These are phyloP conservation scores for Hycleus cichorii DNA, from an alignment of 1,140 invertebrate genomes.

Conservation along the genomic window DNA sequence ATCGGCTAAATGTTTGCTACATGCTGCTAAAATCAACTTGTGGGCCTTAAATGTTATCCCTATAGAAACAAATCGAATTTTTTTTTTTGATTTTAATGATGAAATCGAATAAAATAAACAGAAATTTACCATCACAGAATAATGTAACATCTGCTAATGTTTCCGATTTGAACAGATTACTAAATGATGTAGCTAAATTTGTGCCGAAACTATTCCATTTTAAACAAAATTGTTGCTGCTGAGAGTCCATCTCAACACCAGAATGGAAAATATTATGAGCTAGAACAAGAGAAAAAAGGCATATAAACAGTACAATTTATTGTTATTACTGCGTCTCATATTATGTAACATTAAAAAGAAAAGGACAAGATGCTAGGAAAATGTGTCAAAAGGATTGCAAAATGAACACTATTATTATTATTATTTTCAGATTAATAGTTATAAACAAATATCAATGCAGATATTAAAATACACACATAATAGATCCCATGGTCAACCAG, in stretches of 20 bases:
- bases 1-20: conserved; percentile 89
- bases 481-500: conserved; percentile 13
- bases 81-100: neutral
- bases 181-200: conserved; percentile 79
- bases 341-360: too few relatives aligned
- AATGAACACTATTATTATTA: too few relatives aligned
- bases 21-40: conserved; percentile 79
- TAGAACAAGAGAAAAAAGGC: conserved; percentile 27
- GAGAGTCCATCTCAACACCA: conserved; percentile 65
- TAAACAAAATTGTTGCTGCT: conserved; percentile 82
- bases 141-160: conserved; percentile 82
- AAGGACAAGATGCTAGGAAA: too few relatives aligned
- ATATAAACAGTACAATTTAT: too few relatives aligned
- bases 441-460: too few relatives aligned
- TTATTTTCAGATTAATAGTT: too few relatives aligned
- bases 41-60: conserved; percentile 87
- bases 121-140: conserved; percentile 76
- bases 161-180: conserved; percentile 82
- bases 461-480: neutral
- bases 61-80: conserved; percentile 43
- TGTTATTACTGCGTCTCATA: too few relatives aligned
- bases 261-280: conserved; percentile 40
- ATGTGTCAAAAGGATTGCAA: too few relatives aligned
- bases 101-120: neutral
- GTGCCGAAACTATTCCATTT: conserved; percentile 89